Evolutionary conservation across 2,113 vertebrate genomes (phyloP), one percentile per base, ranked within the genome.

Genomic region (Formicarius rufipectus): DNA sequence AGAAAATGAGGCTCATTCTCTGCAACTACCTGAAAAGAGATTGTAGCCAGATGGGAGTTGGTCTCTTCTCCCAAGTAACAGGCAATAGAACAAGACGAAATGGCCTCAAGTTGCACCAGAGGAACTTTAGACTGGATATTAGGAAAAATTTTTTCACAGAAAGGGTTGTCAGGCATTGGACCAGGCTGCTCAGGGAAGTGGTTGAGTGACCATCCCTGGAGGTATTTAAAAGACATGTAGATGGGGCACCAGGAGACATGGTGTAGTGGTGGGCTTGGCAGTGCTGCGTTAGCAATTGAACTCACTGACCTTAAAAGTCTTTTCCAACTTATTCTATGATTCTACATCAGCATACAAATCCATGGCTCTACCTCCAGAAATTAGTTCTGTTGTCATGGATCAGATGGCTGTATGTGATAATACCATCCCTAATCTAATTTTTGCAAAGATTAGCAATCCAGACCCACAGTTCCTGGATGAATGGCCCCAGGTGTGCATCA

Each of bases 131-230:
- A 20, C 15, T 37, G 17, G 6, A 62, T 69, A 22, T 23, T 42
- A 55, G 21, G 18, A 71, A 90, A 76, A 35, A 20, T 16, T 49
- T 37, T 12, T 56, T 37, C 27, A 23, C 35, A 15, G 19, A 42
- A 84, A 49, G 6, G 6, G 9, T 49, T 35, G 9, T 62, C 9
- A 19, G 19, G 4, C 25, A 7, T 12, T 76, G 14, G 25, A 69
- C 47, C 35, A 76, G 11, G 8, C 47, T 33, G 4, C 21, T 30
- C 14, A 56, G 42, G 47, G 10, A 77, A 56, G 25, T 7, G 0
- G 0, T 19, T 47, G 31, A 24, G 35, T 63, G 31, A 7, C 12
- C 0, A 0, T 55, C 30, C 63, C 25, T 62, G 40, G 6, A 69
- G 17, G 4, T 40, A 31, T 62, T 83, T 62, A 15, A 40, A 52